A percentile compares a stretch with the other conserved stretches of the same genome.
Conservation (phyloP, 53 echinoderm and acorn worm genomes). For the Apostichopus leukothele region DNA sequence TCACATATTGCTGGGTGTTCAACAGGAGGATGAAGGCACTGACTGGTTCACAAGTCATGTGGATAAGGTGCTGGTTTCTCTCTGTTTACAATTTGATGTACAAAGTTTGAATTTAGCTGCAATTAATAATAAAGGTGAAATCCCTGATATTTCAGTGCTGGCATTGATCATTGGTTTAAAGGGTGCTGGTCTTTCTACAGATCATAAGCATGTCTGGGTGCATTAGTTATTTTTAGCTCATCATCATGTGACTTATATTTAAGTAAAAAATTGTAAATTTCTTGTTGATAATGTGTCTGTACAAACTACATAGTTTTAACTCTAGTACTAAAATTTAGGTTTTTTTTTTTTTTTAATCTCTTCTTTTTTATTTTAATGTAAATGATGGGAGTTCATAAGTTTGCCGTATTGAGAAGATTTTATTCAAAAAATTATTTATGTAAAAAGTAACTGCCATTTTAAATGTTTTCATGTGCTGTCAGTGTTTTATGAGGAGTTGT, state of each 20-base stretch:
- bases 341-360: background rate
- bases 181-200: background rate
- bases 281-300: background rate
- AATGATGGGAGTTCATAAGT: too few species aligned
- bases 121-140: background rate
- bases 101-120: background rate
- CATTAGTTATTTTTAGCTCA: background rate
- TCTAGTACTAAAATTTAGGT: background rate
- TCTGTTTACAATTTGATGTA: background rate
- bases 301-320: constrained; percentile 6
- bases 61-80: too few species aligned
- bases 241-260: constrained; percentile 9
- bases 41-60: too few species aligned
- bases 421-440: background rate
- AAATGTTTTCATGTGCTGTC: too few species aligned
- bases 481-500: too few species aligned
- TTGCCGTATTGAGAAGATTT: too few species aligned
- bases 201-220: background rate
- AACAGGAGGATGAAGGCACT: too few species aligned
- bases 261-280: constrained; percentile 1
- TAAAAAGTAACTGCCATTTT: background rate
- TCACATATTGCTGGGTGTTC: too few species aligned
- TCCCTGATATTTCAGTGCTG: background rate
- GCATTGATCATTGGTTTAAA: background rate
- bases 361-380: background rate